Evolutionary conservation across 2,113 vertebrate species (phyloP).

Genomic region (Neolamprologus fasciatus): DNA sequence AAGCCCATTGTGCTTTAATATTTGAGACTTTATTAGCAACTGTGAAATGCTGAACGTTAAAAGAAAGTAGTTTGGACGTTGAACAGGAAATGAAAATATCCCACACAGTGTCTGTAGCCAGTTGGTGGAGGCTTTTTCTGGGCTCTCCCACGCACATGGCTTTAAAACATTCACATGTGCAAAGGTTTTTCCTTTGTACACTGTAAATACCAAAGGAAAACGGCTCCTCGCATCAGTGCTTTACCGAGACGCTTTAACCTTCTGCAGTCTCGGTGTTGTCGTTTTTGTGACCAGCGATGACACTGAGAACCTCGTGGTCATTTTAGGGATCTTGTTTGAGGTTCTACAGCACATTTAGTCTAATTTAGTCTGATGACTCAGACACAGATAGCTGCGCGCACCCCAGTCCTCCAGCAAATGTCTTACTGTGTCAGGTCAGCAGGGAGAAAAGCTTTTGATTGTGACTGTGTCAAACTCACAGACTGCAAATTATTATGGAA

Average conservation of each 20-base stretch:
- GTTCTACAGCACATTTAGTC: neutral
- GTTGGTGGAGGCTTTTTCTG: constrained; percentile 47
- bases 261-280: neutral
- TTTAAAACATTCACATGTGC: constrained; percentile 39
- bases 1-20: neutral
- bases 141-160: constrained; percentile 49
- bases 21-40: neutral
- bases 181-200: constrained; percentile 12
- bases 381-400: neutral
- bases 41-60: neutral
- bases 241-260: neutral
- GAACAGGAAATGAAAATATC: constrained; percentile 39
- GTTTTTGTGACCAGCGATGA: neutral
- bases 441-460: constrained; percentile 2
- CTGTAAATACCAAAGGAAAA: neutral
- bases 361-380: constrained; percentile 9
- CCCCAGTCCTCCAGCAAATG: neutral
- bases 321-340: neutral
- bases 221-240: neutral
- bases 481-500: neutral
- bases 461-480: neutral
- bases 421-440: constrained; percentile 19
- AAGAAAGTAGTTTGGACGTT: constrained; percentile 10
- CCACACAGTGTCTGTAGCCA: constrained; percentile 55
- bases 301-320: neutral